phyloP scores from a whole-genome alignment of 2,113 vertebrate genomes.

The Clarias batrachus region DNA sequence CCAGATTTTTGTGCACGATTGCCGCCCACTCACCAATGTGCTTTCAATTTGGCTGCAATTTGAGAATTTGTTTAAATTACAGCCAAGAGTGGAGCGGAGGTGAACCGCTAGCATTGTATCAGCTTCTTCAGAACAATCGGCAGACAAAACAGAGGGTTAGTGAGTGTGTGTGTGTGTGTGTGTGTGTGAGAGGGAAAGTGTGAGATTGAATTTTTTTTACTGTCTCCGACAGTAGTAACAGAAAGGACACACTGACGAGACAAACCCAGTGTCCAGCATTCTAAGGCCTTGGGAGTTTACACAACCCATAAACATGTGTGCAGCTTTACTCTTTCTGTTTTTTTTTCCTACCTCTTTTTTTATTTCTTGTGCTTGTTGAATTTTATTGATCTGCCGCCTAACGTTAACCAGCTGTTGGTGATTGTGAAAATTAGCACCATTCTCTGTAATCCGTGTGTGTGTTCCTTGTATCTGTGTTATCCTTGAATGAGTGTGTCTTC shows the following conservation, averaged over 20 bases:
- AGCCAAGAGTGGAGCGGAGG: slow-evolving; percentile 58
- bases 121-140: slow-evolving; percentile 39
- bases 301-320: slow-evolving; percentile 78
- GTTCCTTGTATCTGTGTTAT: not conserved
- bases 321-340: slow-evolving; percentile 58
- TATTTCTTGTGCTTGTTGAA: slow-evolving; percentile 26
- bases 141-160: not conserved
- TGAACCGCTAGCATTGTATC: slow-evolving; percentile 75
- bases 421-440: slow-evolving; percentile 9
- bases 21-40: slow-evolving; percentile 74
- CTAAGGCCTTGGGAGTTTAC: slow-evolving; percentile 74
- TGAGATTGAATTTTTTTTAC: not conserved
- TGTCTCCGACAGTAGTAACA: slow-evolving; percentile 12
- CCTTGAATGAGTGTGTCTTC: too few species aligned
- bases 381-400: slow-evolving; percentile 54
- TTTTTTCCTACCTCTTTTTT: slow-evolving; percentile 15
- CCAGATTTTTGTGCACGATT: slow-evolving; percentile 74
- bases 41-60: slow-evolving; percentile 82
- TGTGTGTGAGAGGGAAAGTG: slow-evolving; percentile 8
- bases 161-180: slow-evolving; percentile 20
- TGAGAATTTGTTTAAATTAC: slow-evolving; percentile 81
- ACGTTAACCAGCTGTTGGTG: slow-evolving; percentile 40
- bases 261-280: slow-evolving; percentile 74
- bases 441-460: not conserved
- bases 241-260: slow-evolving; percentile 54